Base-by-base conservation (phyloP, 2,888 invertebrate species). In the Drosophila anomalata region DNA sequence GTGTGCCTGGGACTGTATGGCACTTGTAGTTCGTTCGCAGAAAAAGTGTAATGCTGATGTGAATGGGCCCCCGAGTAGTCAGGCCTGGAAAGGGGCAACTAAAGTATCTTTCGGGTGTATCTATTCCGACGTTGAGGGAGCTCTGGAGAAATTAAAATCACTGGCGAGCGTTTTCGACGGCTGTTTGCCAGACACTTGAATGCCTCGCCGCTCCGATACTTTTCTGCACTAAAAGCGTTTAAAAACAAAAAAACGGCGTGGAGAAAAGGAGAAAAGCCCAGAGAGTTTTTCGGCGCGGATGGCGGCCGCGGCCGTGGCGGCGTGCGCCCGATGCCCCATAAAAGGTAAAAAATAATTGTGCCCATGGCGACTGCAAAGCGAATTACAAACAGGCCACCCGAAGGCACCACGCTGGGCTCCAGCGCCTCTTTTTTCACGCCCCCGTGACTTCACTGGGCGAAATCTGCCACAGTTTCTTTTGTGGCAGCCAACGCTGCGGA, bases 301-400 rank as follows among this genome's bases (percentile, higher is more conserved):
- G 14, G 41, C 17, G 9, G 5, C 14, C 17, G 41, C 6, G 41
- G 41, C 14, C 7, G 31, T 17, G 57, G 47, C 42, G 53, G 20
- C 42, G n/a, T 58, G 41, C 24, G 53, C 47, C 36, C 62, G 62
- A 60, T 63, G 70, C 63, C 59, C 48, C 62, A 53, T 56, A 73
- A 69, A 70, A 62, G 69, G 72, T 79, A 75, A 58, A 71, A 82
- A 79, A 80, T 87, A 87, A 87, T 87, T 77, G 80, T 73, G 80
- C 87, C 78, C 87, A 79, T 82, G 88, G 86, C 86, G 87, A 84
- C 82, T 87, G 79, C 86, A 76, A 85, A 79, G 80, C 80, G 85
- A 82, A 78, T 77, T 76, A 77, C 74, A 82, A 77, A 73, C 83
- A 76, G 80, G 78, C 79, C 78, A 62, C 75, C 83, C 79, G 56